These are phyloP conservation scores for Cerastis leucographa DNA, from an alignment of 2,888 invertebrate species.

Conservation along the genomic window DNA sequence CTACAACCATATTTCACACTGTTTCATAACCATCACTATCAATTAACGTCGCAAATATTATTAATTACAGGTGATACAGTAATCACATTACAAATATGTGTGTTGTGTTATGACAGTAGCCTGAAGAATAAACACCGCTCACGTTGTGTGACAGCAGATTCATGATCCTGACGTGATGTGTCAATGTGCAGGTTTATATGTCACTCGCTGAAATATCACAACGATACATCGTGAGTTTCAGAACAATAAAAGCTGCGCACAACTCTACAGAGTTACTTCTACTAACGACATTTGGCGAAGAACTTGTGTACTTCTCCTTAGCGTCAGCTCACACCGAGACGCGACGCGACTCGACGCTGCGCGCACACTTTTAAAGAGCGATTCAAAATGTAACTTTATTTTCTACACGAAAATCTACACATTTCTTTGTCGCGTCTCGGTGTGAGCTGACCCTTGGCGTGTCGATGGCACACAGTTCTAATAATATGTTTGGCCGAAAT, in stretches of 20 bases:
- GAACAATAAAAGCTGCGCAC: background rate
- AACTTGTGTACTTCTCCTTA: background rate
- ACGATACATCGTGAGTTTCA: slow-evolving; percentile 13
- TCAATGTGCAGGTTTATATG: slow-evolving; percentile 29
- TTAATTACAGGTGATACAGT: slow-evolving; percentile 58
- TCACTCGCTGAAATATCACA: slow-evolving; percentile 19
- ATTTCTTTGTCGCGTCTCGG: no score
- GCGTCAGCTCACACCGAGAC: no score
- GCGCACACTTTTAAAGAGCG: no score
- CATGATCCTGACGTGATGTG: slow-evolving; percentile 46
- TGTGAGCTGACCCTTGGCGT: no score
- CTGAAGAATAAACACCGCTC: slow-evolving; percentile 46
- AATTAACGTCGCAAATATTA: slow-evolving; percentile 56
- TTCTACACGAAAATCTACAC: no score
- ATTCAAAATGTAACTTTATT: no score
- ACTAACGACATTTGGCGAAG: slow-evolving; percentile 13
- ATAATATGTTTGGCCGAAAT: background rate
- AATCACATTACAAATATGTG: slow-evolving; percentile 61
- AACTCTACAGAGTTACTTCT: background rate
- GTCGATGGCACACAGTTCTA: background rate
- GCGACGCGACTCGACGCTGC: no score
- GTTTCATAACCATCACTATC: slow-evolving; percentile 33
- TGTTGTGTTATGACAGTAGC: slow-evolving; percentile 42
- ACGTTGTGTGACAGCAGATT: slow-evolving; percentile 47
- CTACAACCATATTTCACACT: slow-evolving; percentile 4